These are phyloP conservation scores for Halocynthia roretzi DNA, from an alignment of 23 tunicate species.

Conservation along the genomic window DNA sequence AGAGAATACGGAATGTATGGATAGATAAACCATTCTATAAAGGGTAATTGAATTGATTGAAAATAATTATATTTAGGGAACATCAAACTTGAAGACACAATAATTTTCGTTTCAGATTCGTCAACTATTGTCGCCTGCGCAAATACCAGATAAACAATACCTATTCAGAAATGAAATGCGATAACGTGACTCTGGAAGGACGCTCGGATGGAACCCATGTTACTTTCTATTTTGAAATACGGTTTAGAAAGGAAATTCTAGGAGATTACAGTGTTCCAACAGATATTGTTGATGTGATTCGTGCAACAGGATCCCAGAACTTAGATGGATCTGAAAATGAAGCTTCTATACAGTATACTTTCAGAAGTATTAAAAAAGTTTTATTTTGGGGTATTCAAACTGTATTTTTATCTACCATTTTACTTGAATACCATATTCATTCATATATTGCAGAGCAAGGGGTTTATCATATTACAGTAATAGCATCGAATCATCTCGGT, in stretches of 20 bases:
- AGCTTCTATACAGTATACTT: slow-evolving; percentile 13
- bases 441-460: slow-evolving; percentile 13
- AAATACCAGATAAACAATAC: not conserved
- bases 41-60: too few relatives aligned
- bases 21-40: slow-evolving; percentile 14
- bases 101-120: slow-evolving; percentile 15
- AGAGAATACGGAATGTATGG: slow-evolving; percentile 14
- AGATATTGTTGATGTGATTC: slow-evolving; percentile 10
- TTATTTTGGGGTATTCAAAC: not conserved
- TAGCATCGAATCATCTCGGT: slow-evolving; percentile 24
- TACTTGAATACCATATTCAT: not conserved
- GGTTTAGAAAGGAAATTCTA: slow-evolving; percentile 3
- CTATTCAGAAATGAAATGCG: not conserved
- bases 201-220: slow-evolving; percentile 15
- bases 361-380: slow-evolving; percentile 2
- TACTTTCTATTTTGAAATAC: slow-evolving; percentile 16
- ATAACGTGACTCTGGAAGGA: slow-evolving; percentile 9
- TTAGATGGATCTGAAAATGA: slow-evolving; percentile 5
- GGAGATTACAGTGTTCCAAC: slow-evolving; percentile 17
- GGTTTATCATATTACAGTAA: slow-evolving; percentile 9
- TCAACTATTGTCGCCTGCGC: slow-evolving; percentile 3
- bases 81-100: too few relatives aligned
- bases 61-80: too few relatives aligned
- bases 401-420: not conserved
- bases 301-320: not conserved